Conservation (phyloP, 2,888 invertebrate species). For the Yponomeuta malinellus region DNA sequence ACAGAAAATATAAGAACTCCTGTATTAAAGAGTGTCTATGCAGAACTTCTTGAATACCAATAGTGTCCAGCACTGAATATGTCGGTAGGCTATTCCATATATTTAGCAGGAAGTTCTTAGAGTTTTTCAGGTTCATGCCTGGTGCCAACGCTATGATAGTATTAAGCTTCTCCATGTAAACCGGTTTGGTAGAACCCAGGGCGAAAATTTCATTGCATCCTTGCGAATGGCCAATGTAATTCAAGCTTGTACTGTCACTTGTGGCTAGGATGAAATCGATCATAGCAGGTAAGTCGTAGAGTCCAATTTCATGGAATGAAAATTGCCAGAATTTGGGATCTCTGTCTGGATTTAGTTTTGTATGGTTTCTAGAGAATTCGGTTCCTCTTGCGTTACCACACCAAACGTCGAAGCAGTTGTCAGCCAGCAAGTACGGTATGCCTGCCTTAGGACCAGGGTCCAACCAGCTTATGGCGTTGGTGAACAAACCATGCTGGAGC, state of each 20-base stretch:
- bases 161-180: slow-evolving; percentile 75
- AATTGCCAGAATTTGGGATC: slow-evolving; percentile 70
- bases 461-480: slow-evolving; percentile 14
- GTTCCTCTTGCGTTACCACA: slow-evolving; percentile 18
- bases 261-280: slow-evolving; percentile 76
- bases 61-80: not conserved
- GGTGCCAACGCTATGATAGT: slow-evolving; percentile 76
- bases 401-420: slow-evolving; percentile 21
- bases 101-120: not conserved
- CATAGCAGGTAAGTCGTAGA: slow-evolving; percentile 81
- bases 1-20: slow-evolving; percentile 3
- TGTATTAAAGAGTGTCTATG: not conserved
- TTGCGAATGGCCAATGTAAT: slow-evolving; percentile 83
- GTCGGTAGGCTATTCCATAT: not conserved
- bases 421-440: slow-evolving; percentile 15
- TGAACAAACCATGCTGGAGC: slow-evolving; percentile 16
- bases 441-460: not conserved
- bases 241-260: slow-evolving; percentile 71
- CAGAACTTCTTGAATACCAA: slow-evolving; percentile 7
- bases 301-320: slow-evolving; percentile 84
- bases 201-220: slow-evolving; percentile 78
- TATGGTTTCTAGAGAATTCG: slow-evolving; percentile 64
- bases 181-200: slow-evolving; percentile 69
- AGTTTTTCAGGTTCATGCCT: slow-evolving; percentile 22
- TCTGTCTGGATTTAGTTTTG: slow-evolving; percentile 30